Percentiles rank a stretch among this genome's conserved stretches.
Conservation (phyloP, 2,113 vertebrate species). For the Conger conger region DNA sequence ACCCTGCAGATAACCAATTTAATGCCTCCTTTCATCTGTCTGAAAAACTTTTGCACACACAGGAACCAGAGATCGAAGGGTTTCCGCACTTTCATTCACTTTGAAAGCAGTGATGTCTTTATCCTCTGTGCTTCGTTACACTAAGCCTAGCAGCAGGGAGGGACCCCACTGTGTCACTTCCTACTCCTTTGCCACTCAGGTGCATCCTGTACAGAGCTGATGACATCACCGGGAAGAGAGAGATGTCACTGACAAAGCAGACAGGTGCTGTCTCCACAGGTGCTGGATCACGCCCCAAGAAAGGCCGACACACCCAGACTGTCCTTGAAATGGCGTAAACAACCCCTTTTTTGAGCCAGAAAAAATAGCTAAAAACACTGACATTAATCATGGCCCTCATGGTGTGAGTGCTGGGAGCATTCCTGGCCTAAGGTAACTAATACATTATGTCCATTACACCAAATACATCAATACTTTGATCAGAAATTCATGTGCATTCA, state of each 20-base stretch:
- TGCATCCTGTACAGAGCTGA: not conserved
- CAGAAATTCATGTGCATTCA: not conserved
- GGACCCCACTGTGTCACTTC: not conserved
- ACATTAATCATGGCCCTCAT: no score
- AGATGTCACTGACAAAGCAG: slow-evolving; percentile 5
- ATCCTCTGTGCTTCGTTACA: not conserved
- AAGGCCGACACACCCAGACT: slow-evolving; percentile 38
- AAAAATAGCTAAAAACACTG: not conserved
- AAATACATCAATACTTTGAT: not conserved
- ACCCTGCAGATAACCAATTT: not conserved
- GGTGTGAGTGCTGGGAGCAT: not conserved
- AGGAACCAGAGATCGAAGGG: not conserved
- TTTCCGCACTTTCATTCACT: not conserved
- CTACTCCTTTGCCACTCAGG: not conserved
- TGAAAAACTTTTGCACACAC: not conserved
- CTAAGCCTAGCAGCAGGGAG: not conserved
- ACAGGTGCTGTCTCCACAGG: slow-evolving; percentile 51
- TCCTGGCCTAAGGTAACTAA: not conserved
- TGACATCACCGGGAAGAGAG: slow-evolving; percentile 23
- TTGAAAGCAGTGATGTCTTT: not conserved
- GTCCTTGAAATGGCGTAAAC: slow-evolving; percentile 30
- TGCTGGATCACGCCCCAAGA: slow-evolving; percentile 23
- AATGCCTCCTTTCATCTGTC: not conserved
- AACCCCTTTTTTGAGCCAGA: not conserved
- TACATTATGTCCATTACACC: not conserved